Evolutionary conservation across 1,140 invertebrate genomes (phyloP), one percentile per base, ranked within the genome.

Genomic region (Polypedilum vanderplanki): DNA sequence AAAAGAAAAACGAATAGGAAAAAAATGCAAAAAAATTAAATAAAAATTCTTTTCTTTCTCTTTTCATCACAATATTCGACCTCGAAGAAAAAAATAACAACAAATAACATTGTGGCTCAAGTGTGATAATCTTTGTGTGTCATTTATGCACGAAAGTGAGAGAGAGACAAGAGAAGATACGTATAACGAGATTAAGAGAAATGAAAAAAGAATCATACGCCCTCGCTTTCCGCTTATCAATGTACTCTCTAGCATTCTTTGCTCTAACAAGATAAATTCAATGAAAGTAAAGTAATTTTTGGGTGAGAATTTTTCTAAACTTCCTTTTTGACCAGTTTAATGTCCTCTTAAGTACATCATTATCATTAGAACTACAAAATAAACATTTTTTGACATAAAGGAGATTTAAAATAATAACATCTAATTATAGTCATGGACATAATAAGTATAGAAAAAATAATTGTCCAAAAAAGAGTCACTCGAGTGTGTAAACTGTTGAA

Each of bases 1-100:
- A 57, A 46, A 57, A 57, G 12, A 57, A 57, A 57, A 12, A 15
- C 12, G 15, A 46, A 46, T 1, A 46, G 88, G 74, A 84, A 78
- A 79, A 15, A 57, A 57, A 57, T 57, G 46, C 46, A 57, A 57
- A 57, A 57, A 57, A 57, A 12, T 33, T 33, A 33, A 33, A 33
- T 33, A 33, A 57, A 57, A 57, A n/a, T 57, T 57, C 46, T 57
- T 57, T 57, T 57, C 15, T 33, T 33, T 33, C 24, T 33, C 24
- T 5, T n/a, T n/a, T n/a, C n/a, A n/a, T 33, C 24, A 33, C 24
- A 57, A 4, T 57, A n/a, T n/a, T 57, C 15, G 46, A 57, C 46
- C 46, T 57, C 46, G 46, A 57, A 33, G 46, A 8, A 57, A 57
- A 57, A 57, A 57, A 57, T 57, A 57, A 57, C 12, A 12, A 57